Base-by-base conservation (phyloP, 2,113 vertebrate genomes). In the Pollimyrus isidori region DNA sequence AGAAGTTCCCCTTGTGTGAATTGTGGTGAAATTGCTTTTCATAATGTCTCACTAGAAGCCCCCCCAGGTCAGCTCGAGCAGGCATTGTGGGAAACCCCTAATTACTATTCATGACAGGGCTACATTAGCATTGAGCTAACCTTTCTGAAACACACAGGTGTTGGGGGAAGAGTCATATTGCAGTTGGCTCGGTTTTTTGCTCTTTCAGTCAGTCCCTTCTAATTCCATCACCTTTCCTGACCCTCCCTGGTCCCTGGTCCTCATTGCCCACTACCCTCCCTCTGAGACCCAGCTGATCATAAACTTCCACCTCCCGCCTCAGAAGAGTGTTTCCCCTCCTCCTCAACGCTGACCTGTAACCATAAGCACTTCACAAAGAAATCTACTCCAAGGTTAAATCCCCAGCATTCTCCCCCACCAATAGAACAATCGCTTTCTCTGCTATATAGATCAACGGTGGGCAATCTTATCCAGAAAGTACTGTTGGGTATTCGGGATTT, bases 221-320 rank as follows among this genome's bases (percentile, higher is more conserved):
- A 93, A 94, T 93, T 94, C 93, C 91, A 92, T 90, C 92, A 94
- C 90, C 87, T 42, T n/a, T 46, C 19, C 35, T 26, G 53, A 10
- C 21, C 35, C 86, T 19, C 45, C 17, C 52, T 62, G 92, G 92
- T 89, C 76, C 50, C 91, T 92, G 19, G 50, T 88, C 30, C 23
- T 69, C 62, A 69, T 26, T 26, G 10, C 2, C n/a, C 3, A 0
- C 62, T 4, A 69, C 62, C 9, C 62, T 30, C 62, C 62, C 58
- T 65, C 93, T 93, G 91, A 92, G 91, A 92, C 92, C 92, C 62
- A 90, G 91, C 91, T 91, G 92, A 93, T 93, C 88, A 52, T 90
- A 89, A 88, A 35, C 90, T 48, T 19, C 42, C 58, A 1, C 48
- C 6, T 1, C 15, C 65, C 56, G 46, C 76, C 53, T 35, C 42